These are phyloP conservation scores for Drosophila peninsularis DNA, from an alignment of 2,888 invertebrate genomes.

Conservation along the genomic window DNA sequence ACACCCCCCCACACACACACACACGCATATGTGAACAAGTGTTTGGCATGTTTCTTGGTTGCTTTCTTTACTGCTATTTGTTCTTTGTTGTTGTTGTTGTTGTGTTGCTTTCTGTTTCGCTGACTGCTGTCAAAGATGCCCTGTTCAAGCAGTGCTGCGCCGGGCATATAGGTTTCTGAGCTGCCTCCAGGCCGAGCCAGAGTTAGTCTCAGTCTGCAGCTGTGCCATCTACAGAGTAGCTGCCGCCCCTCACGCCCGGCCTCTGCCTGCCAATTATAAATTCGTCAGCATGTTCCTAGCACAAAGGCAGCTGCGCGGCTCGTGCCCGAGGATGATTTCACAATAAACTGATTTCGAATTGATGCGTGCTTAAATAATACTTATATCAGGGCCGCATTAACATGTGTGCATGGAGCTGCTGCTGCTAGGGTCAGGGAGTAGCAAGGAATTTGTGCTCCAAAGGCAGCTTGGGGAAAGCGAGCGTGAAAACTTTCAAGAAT, in stretches of 20 bases:
- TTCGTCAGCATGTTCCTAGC: slow-evolving; percentile 33
- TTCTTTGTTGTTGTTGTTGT: not conserved
- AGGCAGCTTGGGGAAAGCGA: no score
- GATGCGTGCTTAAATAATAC: slow-evolving; percentile 30
- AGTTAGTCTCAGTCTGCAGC: no score
- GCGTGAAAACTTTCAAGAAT: slow-evolving; percentile 10
- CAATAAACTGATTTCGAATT: slow-evolving; percentile 41
- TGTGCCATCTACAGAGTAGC: no score
- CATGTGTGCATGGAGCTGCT: slow-evolving; percentile 1
- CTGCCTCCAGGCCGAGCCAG: no score
- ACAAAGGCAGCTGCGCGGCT: slow-evolving; percentile 10
- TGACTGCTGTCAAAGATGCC: slow-evolving; percentile 23
- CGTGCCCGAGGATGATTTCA: slow-evolving; percentile 28
- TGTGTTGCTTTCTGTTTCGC: not conserved
- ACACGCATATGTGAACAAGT: slow-evolving; percentile 13
- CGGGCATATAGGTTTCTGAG: not conserved
- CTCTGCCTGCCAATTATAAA: slow-evolving; percentile 41
- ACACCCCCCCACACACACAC: slow-evolving; percentile 1
- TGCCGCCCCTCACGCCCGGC: no score
- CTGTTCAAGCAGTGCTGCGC: not conserved
- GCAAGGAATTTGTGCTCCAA: no score
- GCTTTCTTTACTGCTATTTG: slow-evolving; percentile 24
- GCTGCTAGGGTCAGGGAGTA: no score
- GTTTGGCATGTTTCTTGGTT: slow-evolving; percentile 39
- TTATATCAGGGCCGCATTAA: slow-evolving; percentile 33